phyloP scores from a whole-genome alignment of 2,797 vertebrate species.

The Steatocranus sp. region DNA sequence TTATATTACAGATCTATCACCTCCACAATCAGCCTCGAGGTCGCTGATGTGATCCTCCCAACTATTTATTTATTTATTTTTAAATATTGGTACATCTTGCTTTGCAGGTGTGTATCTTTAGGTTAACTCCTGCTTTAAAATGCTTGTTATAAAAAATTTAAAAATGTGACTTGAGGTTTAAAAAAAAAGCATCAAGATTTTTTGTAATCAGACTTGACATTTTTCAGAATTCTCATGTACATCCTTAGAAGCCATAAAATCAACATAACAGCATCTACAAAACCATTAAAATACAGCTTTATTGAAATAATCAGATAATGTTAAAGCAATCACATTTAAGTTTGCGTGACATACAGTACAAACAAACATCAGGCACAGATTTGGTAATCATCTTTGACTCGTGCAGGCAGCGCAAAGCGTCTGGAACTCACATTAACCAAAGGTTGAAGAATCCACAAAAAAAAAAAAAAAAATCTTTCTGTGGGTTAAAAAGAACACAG shows the following conservation, averaged over 20 bases:
- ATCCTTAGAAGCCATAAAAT: neutral
- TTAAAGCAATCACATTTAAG: conserved; percentile 8
- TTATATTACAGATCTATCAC: neutral
- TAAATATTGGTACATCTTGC: fast-evolving
- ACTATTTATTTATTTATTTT: fast-evolving
- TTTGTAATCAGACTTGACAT: fast-evolving
- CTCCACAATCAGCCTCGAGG: neutral
- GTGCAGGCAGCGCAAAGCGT: conserved; percentile 5
- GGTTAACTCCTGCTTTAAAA: neutral
- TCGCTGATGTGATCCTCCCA: neutral
- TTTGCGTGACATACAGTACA: conserved; percentile 23
- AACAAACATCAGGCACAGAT: conserved; percentile 48
- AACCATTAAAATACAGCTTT: conserved; percentile 64
- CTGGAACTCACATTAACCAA: neutral
- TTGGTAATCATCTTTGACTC: conserved; percentile 33
- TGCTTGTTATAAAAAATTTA: fast-evolving
- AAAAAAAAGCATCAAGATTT: neutral
- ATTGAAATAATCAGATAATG: conserved; percentile 57
- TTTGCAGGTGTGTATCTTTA: neutral
- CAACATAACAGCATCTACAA: conserved; percentile 26
- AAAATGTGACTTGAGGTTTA: fast-evolving
- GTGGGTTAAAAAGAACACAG: neutral
- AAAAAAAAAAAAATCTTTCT: neutral
- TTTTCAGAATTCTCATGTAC: neutral
- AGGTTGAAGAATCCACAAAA: fast-evolving